phyloP scores from a whole-genome alignment of 92 coral and sea anemone species.

The Pocillopora grandis region DNA sequence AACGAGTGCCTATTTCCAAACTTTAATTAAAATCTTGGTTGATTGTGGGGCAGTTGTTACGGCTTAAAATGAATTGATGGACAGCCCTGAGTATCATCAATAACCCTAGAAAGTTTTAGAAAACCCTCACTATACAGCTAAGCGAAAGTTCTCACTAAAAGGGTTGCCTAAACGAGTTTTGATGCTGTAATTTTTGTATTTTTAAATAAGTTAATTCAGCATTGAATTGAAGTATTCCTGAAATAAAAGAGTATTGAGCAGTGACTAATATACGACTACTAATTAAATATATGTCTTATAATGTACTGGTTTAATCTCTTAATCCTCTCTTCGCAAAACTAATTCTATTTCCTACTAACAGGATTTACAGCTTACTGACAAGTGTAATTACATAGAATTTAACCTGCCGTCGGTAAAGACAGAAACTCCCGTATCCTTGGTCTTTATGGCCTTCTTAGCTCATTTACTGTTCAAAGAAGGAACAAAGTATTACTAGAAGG shows the following conservation, averaged over 20 bases:
- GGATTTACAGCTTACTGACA: conserved; percentile 2
- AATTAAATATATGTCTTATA: not conserved
- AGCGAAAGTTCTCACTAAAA: no score
- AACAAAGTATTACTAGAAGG: no score
- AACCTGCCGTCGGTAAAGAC: not conserved
- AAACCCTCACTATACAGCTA: no score
- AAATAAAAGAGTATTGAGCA: not conserved
- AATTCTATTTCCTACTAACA: not conserved
- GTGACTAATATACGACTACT: not conserved
- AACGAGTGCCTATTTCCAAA: conserved; percentile 10
- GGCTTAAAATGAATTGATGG: not conserved
- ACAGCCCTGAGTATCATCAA: not conserved
- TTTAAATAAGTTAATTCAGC: not conserved
- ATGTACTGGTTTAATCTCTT: conserved; percentile 4
- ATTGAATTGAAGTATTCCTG: not conserved
- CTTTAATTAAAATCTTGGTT: conserved; percentile 20
- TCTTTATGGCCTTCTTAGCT: no score
- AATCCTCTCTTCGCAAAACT: not conserved
- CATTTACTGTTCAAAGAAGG: no score
- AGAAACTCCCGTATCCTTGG: no score
- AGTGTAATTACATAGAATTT: not conserved
- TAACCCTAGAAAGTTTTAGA: no score
- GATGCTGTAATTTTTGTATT: not conserved
- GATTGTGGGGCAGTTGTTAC: conserved; percentile 3
- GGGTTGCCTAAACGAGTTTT: no score